Percentiles rank a stretch among this genome's conserved stretches.
Conservation (phyloP, 2,888 invertebrate genomes). For the Orthosia cruda region DNA sequence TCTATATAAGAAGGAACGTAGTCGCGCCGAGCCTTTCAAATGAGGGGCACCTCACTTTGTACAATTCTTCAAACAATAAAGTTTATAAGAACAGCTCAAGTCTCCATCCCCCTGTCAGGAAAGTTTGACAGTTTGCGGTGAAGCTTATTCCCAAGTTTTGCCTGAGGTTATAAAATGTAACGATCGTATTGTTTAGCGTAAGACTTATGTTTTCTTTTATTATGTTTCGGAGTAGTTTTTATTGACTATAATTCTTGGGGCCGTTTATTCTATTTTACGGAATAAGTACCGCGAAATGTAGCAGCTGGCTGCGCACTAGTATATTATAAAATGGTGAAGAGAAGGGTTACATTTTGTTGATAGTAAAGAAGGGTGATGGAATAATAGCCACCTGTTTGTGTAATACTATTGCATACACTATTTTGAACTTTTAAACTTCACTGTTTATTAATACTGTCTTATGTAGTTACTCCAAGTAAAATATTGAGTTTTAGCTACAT, state of each 20-base stretch:
- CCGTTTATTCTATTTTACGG: not conserved
- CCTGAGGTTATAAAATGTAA: constrained; percentile 21
- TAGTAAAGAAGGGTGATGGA: constrained; percentile 8
- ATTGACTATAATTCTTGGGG: not conserved
- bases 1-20: not conserved
- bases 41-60: constrained; percentile 5
- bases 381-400: constrained; percentile 24
- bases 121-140: constrained; percentile 51
- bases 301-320: constrained; percentile 35
- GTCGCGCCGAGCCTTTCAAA: not conserved
- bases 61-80: constrained; percentile 31
- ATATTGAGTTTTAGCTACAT: not conserved
- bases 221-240: not conserved
- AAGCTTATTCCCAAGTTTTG: constrained; percentile 25
- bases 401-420: not conserved
- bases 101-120: constrained; percentile 24
- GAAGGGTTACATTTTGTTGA: constrained; percentile 19
- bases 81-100: constrained; percentile 19
- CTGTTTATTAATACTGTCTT: not conserved
- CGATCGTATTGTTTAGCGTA: not conserved
- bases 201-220: constrained; percentile 4
- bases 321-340: not conserved
- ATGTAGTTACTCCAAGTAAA: not conserved
- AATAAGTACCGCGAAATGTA: not conserved
- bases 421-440: not conserved